These are phyloP conservation scores for Platycnemis pennipes DNA, from an alignment of 2,888 invertebrate genomes.

Conservation along the genomic window DNA sequence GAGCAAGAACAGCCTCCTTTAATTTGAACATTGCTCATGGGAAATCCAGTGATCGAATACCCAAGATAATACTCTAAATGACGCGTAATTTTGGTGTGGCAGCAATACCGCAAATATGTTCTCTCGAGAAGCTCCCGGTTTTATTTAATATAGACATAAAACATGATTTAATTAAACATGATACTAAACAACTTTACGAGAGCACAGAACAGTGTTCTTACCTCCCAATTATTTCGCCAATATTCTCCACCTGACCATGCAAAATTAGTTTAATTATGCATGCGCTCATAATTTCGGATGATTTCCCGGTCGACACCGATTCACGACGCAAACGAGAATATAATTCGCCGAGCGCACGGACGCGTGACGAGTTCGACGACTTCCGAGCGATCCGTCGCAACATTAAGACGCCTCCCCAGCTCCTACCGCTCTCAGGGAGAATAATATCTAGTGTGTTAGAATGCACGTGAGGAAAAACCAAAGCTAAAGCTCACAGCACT, in stretches of 20 bases:
- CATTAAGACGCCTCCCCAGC: too few relatives aligned
- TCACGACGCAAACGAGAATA: constrained; percentile 4
- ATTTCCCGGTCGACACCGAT: neutral
- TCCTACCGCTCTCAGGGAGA: too few relatives aligned
- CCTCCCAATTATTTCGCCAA: neutral
- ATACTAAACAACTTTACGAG: neutral
- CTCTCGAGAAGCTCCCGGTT: too few relatives aligned
- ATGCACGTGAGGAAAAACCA: too few relatives aligned
- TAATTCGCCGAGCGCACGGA: neutral
- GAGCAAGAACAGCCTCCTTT: too few relatives aligned
- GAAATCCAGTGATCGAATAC: too few relatives aligned
- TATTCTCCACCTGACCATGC: neutral
- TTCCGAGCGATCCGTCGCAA: neutral
- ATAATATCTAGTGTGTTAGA: too few relatives aligned
- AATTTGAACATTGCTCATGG: too few relatives aligned
- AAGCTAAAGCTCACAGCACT: too few relatives aligned
- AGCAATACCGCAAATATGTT: too few relatives aligned
- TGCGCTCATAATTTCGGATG: neutral
- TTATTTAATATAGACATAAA: neutral
- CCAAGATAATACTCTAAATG: too few relatives aligned
- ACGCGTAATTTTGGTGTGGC: too few relatives aligned
- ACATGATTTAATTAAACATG: neutral
- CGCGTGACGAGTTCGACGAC: constrained; percentile 28
- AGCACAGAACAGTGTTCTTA: neutral
- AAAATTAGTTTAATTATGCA: constrained; percentile 15